Conservation (phyloP, 2,113 vertebrate genomes). For the Caranx ignobilis region DNA sequence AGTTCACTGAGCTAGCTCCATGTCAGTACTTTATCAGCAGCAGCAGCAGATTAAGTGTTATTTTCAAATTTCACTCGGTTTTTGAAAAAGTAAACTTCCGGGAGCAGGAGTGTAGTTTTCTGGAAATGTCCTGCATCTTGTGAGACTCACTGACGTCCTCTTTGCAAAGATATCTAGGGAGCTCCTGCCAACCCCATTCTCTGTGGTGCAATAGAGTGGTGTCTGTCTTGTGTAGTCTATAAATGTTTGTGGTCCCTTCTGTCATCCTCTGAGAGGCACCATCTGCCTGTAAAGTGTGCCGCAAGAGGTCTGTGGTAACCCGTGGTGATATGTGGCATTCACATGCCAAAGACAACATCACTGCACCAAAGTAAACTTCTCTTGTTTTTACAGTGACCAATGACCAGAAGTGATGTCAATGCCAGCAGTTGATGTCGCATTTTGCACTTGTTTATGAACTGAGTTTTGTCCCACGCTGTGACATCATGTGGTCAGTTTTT, state of each 20-base stretch:
- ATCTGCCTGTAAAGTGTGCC: constrained; percentile 57
- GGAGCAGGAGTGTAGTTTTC: neutral
- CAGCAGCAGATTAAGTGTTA: neutral
- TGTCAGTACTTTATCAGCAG: neutral
- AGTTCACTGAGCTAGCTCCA: neutral
- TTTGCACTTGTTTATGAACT: constrained; percentile 55
- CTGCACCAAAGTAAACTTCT: constrained; percentile 62
- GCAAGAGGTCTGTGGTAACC: constrained; percentile 51
- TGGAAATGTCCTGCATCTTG: constrained; percentile 4
- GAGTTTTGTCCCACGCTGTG: constrained; percentile 38
- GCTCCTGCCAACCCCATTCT: neutral
- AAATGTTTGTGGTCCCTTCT: constrained; percentile 37
- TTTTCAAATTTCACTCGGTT: neutral
- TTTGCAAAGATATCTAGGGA: neutral
- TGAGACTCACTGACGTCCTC: neutral
- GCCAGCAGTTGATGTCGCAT: constrained; percentile 44
- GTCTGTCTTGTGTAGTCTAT: constrained; percentile 1
- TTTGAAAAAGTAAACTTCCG: neutral
- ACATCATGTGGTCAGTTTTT: constrained; percentile 63
- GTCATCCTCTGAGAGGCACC: constrained; percentile 37
- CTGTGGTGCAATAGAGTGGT: neutral
- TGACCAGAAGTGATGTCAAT: constrained; percentile 69
- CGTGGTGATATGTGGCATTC: constrained; percentile 65
- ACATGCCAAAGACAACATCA: constrained; percentile 68
- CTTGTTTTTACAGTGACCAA: constrained; percentile 44